These are phyloP conservation scores for Phalanger gymnotis DNA, from an alignment of 2,797 vertebrate species.

Conservation along the genomic window DNA sequence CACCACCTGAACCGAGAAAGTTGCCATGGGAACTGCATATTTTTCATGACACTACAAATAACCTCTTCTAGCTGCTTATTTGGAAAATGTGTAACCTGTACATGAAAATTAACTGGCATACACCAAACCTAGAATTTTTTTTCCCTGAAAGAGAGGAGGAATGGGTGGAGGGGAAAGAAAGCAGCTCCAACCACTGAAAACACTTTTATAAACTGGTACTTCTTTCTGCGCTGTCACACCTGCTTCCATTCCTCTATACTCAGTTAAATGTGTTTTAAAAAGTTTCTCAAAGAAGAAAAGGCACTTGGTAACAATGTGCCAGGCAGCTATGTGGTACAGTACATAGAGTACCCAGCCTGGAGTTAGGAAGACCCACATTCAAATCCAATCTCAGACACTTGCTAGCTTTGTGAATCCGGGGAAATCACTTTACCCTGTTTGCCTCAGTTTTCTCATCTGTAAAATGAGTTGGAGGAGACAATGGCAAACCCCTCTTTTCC, in stretches of 20 bases:
- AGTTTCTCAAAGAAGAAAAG: not conserved
- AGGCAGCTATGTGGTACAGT: not conserved
- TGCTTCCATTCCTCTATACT: not conserved
- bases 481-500: not conserved
- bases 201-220: not conserved
- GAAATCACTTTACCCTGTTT: not conserved
- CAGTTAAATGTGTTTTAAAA: not conserved
- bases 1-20: not conserved
- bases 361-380: not conserved
- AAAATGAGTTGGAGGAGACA: not conserved
- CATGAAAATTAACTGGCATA: not conserved
- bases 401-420: not conserved
- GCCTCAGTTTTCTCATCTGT: not conserved
- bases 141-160: not conserved
- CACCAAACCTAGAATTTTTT: not conserved
- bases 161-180: not conserved
- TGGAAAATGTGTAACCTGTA: not conserved
- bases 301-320: not conserved
- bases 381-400: not conserved
- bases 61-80: not conserved
- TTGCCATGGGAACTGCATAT: not conserved
- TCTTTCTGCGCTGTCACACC: not conserved
- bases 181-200: not conserved
- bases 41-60: slow-evolving; percentile 5
- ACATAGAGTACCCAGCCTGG: too few species aligned